Conservation (phyloP, 30 jellyfish, hydroid and myxozoan species). For the Sanderia malayensis region DNA sequence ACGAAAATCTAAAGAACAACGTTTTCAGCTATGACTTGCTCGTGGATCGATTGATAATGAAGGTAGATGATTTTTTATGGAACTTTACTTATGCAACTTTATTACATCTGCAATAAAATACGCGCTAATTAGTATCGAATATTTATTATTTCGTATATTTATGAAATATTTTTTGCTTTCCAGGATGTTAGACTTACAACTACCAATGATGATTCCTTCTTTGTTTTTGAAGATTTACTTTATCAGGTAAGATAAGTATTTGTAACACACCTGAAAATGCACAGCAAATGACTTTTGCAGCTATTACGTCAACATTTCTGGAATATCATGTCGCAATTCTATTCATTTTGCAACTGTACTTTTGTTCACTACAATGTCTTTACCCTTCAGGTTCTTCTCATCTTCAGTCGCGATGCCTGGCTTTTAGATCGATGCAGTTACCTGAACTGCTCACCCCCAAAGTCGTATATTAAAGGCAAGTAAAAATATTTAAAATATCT, state of each 20-base stretch:
- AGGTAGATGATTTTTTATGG: slow-evolving; percentile 53
- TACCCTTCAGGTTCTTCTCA: slow-evolving; percentile 54
- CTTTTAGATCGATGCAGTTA: slow-evolving; percentile 52
- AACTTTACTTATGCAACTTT: no score
- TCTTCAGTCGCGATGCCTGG: slow-evolving; percentile 88
- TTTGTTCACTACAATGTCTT: no score
- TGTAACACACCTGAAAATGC: no score
- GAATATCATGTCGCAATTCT: not conserved
- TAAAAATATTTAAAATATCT: not conserved
- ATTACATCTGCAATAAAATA: no score
- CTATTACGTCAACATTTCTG: no score
- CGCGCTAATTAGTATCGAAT: no score
- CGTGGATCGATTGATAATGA: slow-evolving; percentile 86
- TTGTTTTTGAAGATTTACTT: slow-evolving; percentile 90
- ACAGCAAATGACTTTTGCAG: no score
- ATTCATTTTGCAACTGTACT: not conserved
- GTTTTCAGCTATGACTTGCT: slow-evolving; percentile 86
- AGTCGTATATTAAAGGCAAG: slow-evolving; percentile 70
- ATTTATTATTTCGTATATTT: not conserved
- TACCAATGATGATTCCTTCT: slow-evolving; percentile 83
- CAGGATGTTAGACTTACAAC: slow-evolving; percentile 91
- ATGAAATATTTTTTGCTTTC: not conserved
- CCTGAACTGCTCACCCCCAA: slow-evolving; percentile 72
- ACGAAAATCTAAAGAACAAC: slow-evolving; percentile 63
- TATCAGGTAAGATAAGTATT: slow-evolving; percentile 73